Evolutionary conservation across 2,113 vertebrate genomes (phyloP), one percentile per base, ranked within the genome.

Genomic region (Montifringilla adamsi): DNA sequence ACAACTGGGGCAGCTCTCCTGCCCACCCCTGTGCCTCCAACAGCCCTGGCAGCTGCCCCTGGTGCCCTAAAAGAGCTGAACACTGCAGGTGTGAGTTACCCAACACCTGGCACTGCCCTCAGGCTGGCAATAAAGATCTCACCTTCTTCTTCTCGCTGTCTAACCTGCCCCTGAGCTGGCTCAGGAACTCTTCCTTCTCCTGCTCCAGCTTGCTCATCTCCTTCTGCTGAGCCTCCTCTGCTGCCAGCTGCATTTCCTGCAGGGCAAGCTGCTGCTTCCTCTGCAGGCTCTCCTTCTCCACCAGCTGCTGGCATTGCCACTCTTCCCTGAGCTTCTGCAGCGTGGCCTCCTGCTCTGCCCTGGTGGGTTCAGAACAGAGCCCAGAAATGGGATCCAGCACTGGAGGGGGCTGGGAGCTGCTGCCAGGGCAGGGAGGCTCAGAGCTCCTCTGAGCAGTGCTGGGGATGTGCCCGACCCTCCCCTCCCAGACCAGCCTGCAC

Each of bases 291-390:
- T 97, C 92, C 47, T 76, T 91, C 73, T 98, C 97, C 0, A 43
- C 52, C 9, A 52, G 83, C 86, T 93, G 95, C 58, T 97, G 93
- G 10, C 90, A 95, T 70, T 98, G 98, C 50, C 98, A 74, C 44
- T 98, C 88, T 3, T 94, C 68, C 31, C 87, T 93, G 0, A 98
- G 81, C 37, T 98, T 95, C 88, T 96, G 97, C 68, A 99, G 74
- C 10, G 44, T 41, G 10, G 82, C 90, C 89, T 98, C 97, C 18
- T 98, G 98, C 94, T 98, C 97, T 24, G 98, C 97, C 97, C 99
- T 99, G 93, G 17, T 6, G 4, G 35, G 63, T 73, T 77, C 24
- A 55, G 26, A 21, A 14, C 5, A 33, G 55, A 43, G 31, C 41
- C 63, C 27, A 73, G 66, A 15, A 20, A 12, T 64, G 5, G 4